These are phyloP conservation scores for Upupa epops DNA, from an alignment of 2,113 vertebrate genomes.

Conservation along the genomic window DNA sequence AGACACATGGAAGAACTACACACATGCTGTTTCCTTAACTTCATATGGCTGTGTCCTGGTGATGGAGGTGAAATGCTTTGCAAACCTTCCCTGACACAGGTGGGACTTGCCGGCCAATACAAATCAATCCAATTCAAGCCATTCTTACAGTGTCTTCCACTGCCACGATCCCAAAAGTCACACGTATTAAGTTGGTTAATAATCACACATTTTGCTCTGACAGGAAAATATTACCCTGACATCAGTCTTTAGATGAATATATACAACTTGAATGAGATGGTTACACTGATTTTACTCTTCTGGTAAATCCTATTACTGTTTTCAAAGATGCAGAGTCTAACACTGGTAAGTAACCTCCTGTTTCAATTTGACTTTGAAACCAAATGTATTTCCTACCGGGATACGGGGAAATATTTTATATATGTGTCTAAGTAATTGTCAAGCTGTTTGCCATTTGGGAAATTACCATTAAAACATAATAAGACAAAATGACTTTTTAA, in stretches of 20 bases:
- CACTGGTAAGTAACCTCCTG: background rate
- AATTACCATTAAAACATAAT: background rate
- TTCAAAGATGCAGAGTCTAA: background rate
- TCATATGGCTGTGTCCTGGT: background rate
- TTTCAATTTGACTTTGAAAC: background rate
- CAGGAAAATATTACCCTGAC: background rate
- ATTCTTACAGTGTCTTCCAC: background rate
- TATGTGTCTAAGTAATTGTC: background rate
- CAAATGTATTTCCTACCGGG: background rate
- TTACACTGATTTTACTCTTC: background rate
- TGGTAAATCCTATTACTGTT: background rate
- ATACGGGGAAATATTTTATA: background rate
- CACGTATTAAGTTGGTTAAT: background rate
- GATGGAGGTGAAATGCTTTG: background rate
- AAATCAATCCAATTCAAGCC: background rate
- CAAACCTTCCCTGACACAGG: background rate
- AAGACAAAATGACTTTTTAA: background rate
- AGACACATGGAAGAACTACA: background rate
- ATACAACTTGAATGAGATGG: background rate
- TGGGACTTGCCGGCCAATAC: background rate
- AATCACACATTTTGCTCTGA: rapidly evolving
- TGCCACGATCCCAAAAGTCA: background rate
- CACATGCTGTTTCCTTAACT: background rate
- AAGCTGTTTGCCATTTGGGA: background rate
- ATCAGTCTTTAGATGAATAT: background rate